Conservation (phyloP, 2,113 vertebrate genomes). For the Mesocricetus auratus region DNA sequence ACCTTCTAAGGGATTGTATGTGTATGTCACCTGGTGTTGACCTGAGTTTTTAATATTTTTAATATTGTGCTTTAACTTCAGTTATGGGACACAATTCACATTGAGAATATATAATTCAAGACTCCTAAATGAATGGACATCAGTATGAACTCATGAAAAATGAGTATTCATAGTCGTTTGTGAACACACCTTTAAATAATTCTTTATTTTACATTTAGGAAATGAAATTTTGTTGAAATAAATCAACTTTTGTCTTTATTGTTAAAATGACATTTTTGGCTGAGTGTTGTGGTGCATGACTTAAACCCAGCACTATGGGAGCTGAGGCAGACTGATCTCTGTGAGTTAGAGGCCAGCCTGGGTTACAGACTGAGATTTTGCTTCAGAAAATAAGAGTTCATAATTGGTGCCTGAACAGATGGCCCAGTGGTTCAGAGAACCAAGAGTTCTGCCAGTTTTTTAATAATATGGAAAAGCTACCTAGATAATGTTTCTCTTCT, state of each 20-base stretch:
- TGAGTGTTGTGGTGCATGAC: background rate
- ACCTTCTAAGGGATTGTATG: background rate
- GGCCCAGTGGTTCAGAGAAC: background rate
- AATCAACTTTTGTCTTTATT: background rate
- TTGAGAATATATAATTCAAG: background rate
- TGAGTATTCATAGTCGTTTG: background rate
- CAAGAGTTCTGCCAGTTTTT: slow-evolving; percentile 49
- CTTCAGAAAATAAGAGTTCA: background rate
- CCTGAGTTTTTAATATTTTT: background rate
- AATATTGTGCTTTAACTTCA: background rate
- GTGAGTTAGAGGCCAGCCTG: background rate
- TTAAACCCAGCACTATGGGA: background rate
- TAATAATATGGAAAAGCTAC: slow-evolving; percentile 5
- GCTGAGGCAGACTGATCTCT: background rate
- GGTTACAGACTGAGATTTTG: background rate
- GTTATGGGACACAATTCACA: background rate
- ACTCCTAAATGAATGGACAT: background rate
- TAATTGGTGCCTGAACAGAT: background rate
- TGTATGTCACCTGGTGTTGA: background rate
- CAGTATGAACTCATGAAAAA: background rate
- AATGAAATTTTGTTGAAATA: background rate
- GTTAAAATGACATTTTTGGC: background rate
- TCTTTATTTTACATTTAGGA: background rate
- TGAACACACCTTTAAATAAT: background rate
- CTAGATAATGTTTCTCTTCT: slow-evolving; percentile 34